phyloP scores from a whole-genome alignment of 1,140 invertebrate species.

The Babylonia areolata region DNA sequence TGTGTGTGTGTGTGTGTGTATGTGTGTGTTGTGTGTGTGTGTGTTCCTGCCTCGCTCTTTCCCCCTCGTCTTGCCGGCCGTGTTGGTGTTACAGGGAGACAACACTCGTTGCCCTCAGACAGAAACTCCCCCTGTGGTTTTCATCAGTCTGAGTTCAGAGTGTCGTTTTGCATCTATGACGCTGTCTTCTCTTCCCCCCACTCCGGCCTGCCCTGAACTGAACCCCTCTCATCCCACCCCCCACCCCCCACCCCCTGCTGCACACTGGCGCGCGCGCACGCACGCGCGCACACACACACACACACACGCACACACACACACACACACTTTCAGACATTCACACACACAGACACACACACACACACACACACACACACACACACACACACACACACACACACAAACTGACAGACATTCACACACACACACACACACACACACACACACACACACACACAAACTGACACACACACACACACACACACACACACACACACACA shows the following conservation, averaged over 20 bases:
- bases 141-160: too few species aligned
- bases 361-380: conserved; percentile 11
- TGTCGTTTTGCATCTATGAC: too few species aligned
- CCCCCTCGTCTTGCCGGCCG: too few species aligned
- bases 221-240: too few species aligned
- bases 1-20: too few species aligned
- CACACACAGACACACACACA: conserved; percentile 1
- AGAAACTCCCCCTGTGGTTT: too few species aligned
- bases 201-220: not conserved
- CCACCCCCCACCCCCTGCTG: too few species aligned
- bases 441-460: not conserved
- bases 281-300: not conserved
- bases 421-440: not conserved
- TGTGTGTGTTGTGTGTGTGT: too few species aligned
- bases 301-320: not conserved
- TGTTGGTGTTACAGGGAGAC: too few species aligned
- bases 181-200: not conserved
- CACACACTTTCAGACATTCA: not conserved
- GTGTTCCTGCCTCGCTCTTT: too few species aligned
- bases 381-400: conserved; percentile 11
- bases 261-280: not conserved
- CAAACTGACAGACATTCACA: not conserved
- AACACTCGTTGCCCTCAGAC: too few species aligned
- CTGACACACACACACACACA: not conserved
- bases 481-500: conserved; percentile 11